Evolutionary conservation across 2,797 vertebrate species (phyloP).

Genomic region (Vultur gryphus): DNA sequence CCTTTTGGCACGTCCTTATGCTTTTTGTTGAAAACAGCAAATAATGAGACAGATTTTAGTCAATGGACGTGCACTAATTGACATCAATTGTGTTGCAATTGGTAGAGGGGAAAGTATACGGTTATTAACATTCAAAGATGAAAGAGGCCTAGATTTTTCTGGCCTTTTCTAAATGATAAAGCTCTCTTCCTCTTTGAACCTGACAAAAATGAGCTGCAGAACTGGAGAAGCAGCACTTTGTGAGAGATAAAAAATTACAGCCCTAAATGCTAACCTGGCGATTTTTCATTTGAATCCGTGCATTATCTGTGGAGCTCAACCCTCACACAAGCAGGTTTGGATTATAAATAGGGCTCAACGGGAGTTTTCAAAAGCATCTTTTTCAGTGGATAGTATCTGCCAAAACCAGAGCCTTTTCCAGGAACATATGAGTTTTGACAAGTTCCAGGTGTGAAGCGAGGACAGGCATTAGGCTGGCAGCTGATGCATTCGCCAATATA

Average conservation of each 20-base stretch:
- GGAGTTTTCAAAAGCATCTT: not conserved
- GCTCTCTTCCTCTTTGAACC: not conserved
- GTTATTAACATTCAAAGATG: not conserved
- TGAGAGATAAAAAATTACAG: not conserved
- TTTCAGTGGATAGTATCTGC: not conserved
- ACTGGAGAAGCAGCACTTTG: not conserved
- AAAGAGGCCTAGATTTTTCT: not conserved
- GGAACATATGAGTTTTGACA: not conserved
- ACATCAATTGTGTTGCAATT: not conserved
- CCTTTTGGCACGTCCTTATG: not conserved
- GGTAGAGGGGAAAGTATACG: not conserved
- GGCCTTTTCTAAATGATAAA: not conserved
- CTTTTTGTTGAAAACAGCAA: not conserved
- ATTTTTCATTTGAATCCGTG: not conserved
- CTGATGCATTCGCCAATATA: accelerated
- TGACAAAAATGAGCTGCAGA: not conserved
- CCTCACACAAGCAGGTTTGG: not conserved
- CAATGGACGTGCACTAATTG: not conserved
- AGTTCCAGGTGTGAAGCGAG: not conserved
- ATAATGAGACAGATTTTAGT: not conserved
- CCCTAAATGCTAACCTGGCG: not conserved
- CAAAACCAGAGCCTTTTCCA: conserved; percentile 4
- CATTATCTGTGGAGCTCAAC: not conserved
- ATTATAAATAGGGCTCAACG: not conserved
- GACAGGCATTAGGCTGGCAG: not conserved